Evolutionary conservation across 37 sponge, comb jelly and placozoan species (phyloP).

Genomic region (Agelas oroides): DNA sequence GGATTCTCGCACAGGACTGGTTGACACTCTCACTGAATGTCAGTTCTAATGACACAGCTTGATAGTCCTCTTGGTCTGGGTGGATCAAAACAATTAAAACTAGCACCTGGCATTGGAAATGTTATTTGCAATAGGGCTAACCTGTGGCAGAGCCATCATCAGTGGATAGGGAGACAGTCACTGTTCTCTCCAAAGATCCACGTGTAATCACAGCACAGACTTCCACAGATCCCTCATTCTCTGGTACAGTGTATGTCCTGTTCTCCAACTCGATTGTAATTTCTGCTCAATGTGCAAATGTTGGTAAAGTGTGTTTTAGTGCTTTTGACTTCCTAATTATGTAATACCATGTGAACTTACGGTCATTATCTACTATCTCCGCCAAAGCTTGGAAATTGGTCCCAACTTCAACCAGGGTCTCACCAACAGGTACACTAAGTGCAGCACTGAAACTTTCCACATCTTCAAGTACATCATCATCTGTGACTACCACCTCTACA

Average conservation of each 20-base stretch:
- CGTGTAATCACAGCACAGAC: not conserved
- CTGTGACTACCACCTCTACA: no score
- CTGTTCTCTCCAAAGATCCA: not conserved
- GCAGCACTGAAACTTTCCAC: no score
- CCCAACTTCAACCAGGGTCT: no score
- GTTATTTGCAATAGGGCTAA: no score
- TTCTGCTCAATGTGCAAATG: not conserved
- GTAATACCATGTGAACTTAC: no score
- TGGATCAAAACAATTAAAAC: no score
- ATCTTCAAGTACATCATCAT: no score
- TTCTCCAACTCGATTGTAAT: not conserved
- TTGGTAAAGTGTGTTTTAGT: not conserved
- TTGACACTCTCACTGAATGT: not conserved
- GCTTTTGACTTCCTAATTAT: no score
- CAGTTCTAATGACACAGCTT: not conserved
- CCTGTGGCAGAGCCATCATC: not conserved
- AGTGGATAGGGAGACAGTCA: not conserved
- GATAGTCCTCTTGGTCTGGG: conserved; percentile 1
- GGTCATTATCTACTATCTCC: no score
- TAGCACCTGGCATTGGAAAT: no score
- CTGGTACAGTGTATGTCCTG: not conserved
- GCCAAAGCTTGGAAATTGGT: no score
- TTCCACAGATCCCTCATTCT: conserved; percentile 4
- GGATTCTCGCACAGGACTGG: not conserved
- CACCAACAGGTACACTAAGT: no score